These are phyloP conservation scores for Panzeria rudis DNA, from an alignment of 2,888 invertebrate species.

Conservation along the genomic window DNA sequence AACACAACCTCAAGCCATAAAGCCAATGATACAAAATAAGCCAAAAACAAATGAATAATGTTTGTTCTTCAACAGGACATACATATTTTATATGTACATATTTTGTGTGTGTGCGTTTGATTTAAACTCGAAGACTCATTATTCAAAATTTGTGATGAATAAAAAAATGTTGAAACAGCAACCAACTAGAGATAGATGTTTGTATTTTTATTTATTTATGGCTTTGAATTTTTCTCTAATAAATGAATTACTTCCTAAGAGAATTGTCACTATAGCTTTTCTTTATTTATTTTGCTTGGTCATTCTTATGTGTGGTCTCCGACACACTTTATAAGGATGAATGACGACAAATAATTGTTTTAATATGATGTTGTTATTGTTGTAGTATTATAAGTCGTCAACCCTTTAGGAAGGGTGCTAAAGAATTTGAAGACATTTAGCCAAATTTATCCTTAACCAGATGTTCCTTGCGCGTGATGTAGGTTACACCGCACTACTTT, in stretches of 20 bases:
- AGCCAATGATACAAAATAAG: slow-evolving; percentile 35
- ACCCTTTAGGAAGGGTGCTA: slow-evolving; percentile 17
- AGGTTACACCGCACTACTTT: no score
- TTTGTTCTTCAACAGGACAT: slow-evolving; percentile 61
- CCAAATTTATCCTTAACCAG: no score
- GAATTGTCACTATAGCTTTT: slow-evolving; percentile 62
- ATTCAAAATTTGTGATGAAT: slow-evolving; percentile 68
- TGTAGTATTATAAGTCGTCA: slow-evolving; percentile 5
- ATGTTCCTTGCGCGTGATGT: no score
- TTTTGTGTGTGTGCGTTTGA: slow-evolving; percentile 1
- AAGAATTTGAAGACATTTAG: no score
- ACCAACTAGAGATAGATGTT: slow-evolving; percentile 57
- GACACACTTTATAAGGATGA: slow-evolving; percentile 58
- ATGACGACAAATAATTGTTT: slow-evolving; percentile 52
- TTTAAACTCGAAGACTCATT: slow-evolving; percentile 66
- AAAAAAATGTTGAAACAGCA: slow-evolving; percentile 13
- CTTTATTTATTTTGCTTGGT: slow-evolving; percentile 29
- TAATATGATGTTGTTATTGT: neutral
- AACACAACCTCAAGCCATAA: slow-evolving; percentile 25
- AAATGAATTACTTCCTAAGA: slow-evolving; percentile 75
- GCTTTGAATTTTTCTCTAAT: slow-evolving; percentile 73
- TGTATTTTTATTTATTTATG: slow-evolving; percentile 70
- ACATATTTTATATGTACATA: slow-evolving; percentile 44
- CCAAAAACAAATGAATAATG: slow-evolving; percentile 64
- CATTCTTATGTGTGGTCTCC: slow-evolving; percentile 44